phyloP scores from a whole-genome alignment of 2,113 vertebrate genomes.

The Peromyscus maniculatus region DNA sequence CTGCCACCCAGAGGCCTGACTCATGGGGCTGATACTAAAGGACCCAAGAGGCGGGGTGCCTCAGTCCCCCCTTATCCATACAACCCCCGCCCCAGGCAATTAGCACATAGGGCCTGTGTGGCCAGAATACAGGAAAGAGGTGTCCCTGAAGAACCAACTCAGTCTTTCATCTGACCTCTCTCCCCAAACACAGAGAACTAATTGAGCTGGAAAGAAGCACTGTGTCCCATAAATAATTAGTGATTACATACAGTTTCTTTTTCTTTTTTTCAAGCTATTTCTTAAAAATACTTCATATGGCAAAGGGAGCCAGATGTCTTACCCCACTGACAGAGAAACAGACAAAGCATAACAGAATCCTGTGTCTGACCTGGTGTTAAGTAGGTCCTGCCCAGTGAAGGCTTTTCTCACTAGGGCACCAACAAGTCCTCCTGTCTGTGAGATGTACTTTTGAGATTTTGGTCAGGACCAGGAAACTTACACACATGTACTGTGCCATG shows the following conservation, averaged over 20 bases:
- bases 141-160: slow-evolving; percentile 7
- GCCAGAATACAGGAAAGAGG: background rate
- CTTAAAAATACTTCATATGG: background rate
- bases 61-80: background rate
- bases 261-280: background rate
- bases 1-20: background rate
- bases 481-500: background rate
- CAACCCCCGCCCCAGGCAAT: background rate
- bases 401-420: background rate
- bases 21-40: background rate
- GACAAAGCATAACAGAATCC: background rate
- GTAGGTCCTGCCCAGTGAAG: background rate
- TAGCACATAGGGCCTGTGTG: slow-evolving; percentile 5
- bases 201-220: background rate
- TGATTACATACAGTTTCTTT: background rate
- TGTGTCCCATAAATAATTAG: background rate
- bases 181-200: background rate
- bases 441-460: background rate
- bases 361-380: background rate
- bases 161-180: background rate
- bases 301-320: background rate
- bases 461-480: background rate
- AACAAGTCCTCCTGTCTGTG: background rate
- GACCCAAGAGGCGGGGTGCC: background rate
- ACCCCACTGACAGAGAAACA: background rate